Evolutionary conservation across 2,797 vertebrate species (phyloP), one percentile per base, ranked within the genome.

Genomic region (Sphaeramia orbicularis): DNA sequence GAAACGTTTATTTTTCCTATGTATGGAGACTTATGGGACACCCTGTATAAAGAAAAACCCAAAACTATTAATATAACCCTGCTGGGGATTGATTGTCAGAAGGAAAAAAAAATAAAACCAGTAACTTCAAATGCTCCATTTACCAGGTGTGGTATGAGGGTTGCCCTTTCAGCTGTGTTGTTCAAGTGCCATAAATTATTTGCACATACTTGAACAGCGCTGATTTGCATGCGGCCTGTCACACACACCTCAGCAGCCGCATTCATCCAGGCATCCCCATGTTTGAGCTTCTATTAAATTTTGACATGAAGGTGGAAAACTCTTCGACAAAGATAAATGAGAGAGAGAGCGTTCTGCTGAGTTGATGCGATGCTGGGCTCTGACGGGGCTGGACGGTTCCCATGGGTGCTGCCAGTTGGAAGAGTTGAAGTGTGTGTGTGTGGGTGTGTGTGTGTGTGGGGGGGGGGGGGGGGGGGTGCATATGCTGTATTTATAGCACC

Each of bases 401-500:
- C 52, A 27, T 58, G 67, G 80, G 71, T 62, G 45, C 37, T 55
- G 61, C 49, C 63, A 71, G 15, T 61, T 32, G 60, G 36, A 54
- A 19, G 56, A 78, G 41, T 42, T 52, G 43, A 65, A 50, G 57
- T 42, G 65, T 74, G 67, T 67, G 30, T 27, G 2, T 15, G 53
- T 53, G 65, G 21, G 45, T 1, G 38, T 1, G 65, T 74, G 67
- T 67, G 30, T 27, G 2, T 15, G 53, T 53, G 65, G 21, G 45
- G 1, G 38, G 1, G n/a, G n/a, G n/a, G n/a, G n/a, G n/a, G 43
- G 15, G 51, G 14, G 32, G 19, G 16, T 36, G 42, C 70, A 77
- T 84, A 69, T 74, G 74, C 13, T 66, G 74, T 82, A 86, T 88
- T 85, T 88, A 75, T 87, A 85, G 73, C 71, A 58, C 59, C 51